phyloP scores from a whole-genome alignment of 1,140 invertebrate genomes.

The Eumaeus atala region DNA sequence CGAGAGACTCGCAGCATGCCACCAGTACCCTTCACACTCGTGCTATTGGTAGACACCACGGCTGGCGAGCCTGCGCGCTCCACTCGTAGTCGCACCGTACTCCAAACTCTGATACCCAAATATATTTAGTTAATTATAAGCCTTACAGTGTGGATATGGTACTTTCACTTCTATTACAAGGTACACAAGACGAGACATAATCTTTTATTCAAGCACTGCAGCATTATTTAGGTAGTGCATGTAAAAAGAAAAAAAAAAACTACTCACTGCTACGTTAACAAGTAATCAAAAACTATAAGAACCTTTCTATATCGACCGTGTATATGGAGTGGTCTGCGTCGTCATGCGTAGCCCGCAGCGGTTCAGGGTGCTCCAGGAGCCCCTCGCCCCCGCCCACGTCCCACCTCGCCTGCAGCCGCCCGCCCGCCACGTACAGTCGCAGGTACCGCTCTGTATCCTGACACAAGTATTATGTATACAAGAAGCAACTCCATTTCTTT shows the following conservation, averaged over 20 bases:
- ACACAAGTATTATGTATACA: constrained; percentile 7
- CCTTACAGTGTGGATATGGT: no score
- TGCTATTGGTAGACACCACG: constrained; percentile 38
- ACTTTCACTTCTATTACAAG: no score
- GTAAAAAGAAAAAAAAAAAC: no score
- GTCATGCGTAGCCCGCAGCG: constrained; percentile 85
- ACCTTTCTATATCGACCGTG: constrained; percentile 63
- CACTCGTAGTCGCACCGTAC: constrained; percentile 47
- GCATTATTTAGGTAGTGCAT: no score
- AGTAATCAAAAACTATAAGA: neutral
- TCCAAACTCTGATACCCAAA: constrained; percentile 39
- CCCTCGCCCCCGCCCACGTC: constrained; percentile 57
- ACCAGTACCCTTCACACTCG: constrained; percentile 17
- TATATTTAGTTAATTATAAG: constrained; percentile 12
- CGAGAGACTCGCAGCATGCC: constrained; percentile 30
- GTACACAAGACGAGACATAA: no score
- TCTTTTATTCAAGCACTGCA: no score
- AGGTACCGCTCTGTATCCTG: constrained; percentile 54
- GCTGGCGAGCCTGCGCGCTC: constrained; percentile 34
- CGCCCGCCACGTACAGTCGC: constrained; percentile 60
- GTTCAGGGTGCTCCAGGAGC: constrained; percentile 80
- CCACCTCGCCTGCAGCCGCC: constrained; percentile 60
- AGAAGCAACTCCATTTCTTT: neutral
- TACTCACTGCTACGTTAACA: no score
- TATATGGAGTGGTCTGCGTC: constrained; percentile 70